These are phyloP conservation scores for Strigamia transsilvanica DNA, from an alignment of 2,888 invertebrate genomes.

Conservation along the genomic window DNA sequence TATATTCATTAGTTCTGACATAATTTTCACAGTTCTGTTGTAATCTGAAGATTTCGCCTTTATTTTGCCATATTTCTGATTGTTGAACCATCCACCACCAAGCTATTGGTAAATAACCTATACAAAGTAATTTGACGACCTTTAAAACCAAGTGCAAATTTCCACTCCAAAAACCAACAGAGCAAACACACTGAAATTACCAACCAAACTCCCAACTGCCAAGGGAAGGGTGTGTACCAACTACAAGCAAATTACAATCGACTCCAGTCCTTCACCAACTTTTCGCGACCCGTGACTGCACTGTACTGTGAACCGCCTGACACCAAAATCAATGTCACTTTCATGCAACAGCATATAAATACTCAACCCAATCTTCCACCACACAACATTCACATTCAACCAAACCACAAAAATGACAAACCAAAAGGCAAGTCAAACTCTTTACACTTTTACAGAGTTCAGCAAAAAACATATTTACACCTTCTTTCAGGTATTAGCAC, in stretches of 20 bases:
- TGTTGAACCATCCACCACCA: no score
- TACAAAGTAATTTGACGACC: background rate
- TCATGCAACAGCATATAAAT: background rate
- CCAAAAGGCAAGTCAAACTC: background rate
- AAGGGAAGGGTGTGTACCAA: slow-evolving; percentile 12
- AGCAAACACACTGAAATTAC: background rate
- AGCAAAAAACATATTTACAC: background rate
- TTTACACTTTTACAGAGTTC: background rate
- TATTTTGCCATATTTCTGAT: no score
- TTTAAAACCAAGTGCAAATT: background rate
- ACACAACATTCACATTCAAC: background rate
- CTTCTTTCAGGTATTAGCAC: background rate
- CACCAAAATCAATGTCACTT: slow-evolving; percentile 35
- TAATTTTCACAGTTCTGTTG: no score
- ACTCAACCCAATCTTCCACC: background rate
- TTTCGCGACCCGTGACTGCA: slow-evolving; percentile 3
- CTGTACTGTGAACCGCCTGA: background rate
- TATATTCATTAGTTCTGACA: no score
- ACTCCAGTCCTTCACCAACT: slow-evolving; percentile 19
- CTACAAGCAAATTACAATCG: background rate
- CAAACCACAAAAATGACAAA: background rate
- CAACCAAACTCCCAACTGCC: background rate
- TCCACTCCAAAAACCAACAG: background rate
- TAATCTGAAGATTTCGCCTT: no score
- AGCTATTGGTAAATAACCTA: no score